These are phyloP conservation scores for Simalia tracyae DNA, from an alignment of 2,797 vertebrate species.

Conservation along the genomic window DNA sequence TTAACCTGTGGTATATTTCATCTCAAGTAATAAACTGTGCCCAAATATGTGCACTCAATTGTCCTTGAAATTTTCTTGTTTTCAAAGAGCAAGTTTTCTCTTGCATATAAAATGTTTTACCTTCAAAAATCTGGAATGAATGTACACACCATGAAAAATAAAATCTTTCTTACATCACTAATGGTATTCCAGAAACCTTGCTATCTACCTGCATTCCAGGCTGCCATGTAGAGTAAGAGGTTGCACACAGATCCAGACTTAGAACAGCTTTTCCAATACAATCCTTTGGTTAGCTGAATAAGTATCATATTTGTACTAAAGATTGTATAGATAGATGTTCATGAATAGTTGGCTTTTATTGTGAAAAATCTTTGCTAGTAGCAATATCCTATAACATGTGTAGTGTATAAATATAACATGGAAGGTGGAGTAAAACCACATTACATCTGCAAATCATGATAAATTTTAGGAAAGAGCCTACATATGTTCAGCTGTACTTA, in stretches of 20 bases:
- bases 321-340: background rate
- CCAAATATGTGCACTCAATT: background rate
- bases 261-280: background rate
- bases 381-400: background rate
- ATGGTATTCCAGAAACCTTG: too few species aligned
- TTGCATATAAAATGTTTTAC: background rate
- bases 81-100: background rate
- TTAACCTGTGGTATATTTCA: background rate
- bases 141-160: background rate
- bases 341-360: background rate
- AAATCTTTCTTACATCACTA: background rate
- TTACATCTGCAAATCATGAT: background rate
- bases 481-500: background rate
- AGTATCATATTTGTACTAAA: background rate
- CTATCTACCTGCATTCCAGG: background rate
- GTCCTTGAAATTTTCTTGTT: background rate
- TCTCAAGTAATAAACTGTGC: background rate
- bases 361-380: background rate
- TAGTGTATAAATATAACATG: background rate
- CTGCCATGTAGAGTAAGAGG: background rate
- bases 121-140: background rate
- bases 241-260: background rate
- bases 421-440: background rate
- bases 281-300: background rate
- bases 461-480: background rate